Evolutionary conservation across 2,113 vertebrate species (phyloP).

Genomic region (Raja brachyura): DNA sequence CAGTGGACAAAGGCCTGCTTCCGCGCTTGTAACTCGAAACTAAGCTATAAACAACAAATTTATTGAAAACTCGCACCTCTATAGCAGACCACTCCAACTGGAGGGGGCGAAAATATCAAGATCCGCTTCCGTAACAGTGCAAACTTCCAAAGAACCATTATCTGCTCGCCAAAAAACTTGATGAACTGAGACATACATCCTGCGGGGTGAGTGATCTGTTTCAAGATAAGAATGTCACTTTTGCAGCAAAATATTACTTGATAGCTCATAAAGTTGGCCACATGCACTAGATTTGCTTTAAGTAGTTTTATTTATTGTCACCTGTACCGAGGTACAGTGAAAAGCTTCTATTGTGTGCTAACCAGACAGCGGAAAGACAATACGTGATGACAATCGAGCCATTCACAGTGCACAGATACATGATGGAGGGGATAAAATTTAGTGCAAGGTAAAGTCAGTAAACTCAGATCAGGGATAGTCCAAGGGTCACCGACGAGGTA

Average conservation of each 20-base stretch:
- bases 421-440: no score
- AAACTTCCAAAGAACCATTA: conserved; percentile 94
- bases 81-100: conserved; percentile 94
- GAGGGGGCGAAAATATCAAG: conserved; percentile 92
- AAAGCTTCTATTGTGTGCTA: no score
- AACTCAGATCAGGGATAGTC: no score
- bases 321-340: no score
- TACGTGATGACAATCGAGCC: no score
- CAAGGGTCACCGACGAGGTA: no score
- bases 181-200: conserved; percentile 99
- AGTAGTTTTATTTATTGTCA: neutral
- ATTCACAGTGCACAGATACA: no score
- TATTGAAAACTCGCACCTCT: conserved; percentile 65
- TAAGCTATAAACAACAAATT: neutral
- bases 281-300: neutral
- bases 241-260: neutral
- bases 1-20: no score
- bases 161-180: conserved; percentile 95
- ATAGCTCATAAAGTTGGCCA: neutral
- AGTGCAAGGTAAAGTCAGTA: no score
- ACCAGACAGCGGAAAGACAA: no score
- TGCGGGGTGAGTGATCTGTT: conserved; percentile 93
- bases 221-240: neutral
- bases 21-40: no score
- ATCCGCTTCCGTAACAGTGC: conserved; percentile 89